Evolutionary conservation across 1,140 invertebrate genomes (phyloP).

Genomic region (Aporrectodea caliginosa): DNA sequence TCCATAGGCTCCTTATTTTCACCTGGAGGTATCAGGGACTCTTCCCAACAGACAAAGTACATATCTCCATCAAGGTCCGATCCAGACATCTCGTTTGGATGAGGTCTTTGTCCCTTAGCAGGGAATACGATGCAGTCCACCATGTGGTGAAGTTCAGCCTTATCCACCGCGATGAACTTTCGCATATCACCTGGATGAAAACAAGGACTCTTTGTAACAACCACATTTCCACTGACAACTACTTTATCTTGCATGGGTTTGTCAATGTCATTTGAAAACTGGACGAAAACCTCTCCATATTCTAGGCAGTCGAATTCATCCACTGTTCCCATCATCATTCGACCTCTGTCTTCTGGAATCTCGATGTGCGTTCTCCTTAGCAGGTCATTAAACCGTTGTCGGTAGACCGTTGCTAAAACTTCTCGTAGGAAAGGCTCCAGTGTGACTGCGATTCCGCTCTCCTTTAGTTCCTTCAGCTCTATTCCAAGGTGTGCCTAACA

Average conservation of each 20-base stretch:
- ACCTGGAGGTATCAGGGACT: background rate
- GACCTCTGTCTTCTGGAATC: background rate
- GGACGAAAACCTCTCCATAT: background rate
- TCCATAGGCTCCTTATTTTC: background rate
- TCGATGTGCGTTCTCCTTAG: background rate
- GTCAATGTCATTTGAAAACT: background rate
- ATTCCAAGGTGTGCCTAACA: background rate
- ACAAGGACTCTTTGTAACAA: conserved; percentile 54
- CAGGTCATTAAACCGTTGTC: background rate
- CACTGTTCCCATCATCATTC: background rate
- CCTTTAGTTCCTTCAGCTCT: background rate
- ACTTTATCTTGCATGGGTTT: background rate
- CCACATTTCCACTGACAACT: background rate
- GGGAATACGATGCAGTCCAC: conserved; percentile 57
- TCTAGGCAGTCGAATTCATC: background rate
- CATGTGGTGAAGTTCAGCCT: conserved; percentile 47
- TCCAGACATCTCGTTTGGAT: conserved; percentile 57
- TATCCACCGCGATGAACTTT: conserved; percentile 50
- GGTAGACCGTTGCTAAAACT: background rate
- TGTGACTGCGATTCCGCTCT: background rate
- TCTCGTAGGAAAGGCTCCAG: background rate
- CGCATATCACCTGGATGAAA: conserved; percentile 55
- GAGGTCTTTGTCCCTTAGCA: conserved; percentile 48
- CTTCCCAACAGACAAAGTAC: conserved; percentile 50
- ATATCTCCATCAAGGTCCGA: conserved; percentile 56